phyloP scores from a whole-genome alignment of 2,797 vertebrate genomes.

The Dipus sagitta region DNA sequence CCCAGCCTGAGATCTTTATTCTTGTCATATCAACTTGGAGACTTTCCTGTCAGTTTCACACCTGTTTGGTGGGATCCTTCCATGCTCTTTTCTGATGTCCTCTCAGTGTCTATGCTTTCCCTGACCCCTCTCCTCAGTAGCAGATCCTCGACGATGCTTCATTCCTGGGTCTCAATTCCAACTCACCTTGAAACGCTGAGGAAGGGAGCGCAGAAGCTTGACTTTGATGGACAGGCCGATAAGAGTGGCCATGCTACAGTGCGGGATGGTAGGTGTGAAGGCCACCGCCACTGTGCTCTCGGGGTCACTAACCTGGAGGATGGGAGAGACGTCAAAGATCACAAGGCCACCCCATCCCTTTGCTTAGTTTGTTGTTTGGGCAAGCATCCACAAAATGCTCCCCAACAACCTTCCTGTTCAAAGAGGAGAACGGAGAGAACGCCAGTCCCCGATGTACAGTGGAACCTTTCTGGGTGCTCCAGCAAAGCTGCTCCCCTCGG shows the following conservation, averaged over 20 bases:
- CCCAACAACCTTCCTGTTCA: not conserved
- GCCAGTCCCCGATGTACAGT: not conserved
- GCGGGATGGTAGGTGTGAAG: constrained; percentile 96
- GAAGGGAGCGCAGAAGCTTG: constrained; percentile 94
- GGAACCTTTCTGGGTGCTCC: not conserved
- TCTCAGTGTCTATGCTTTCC: not conserved
- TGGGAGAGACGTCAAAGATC: not conserved
- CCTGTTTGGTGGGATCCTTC: not conserved
- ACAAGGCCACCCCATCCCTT: not conserved
- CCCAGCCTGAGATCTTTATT: not conserved
- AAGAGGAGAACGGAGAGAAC: not conserved
- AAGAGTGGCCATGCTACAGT: constrained; percentile 97
- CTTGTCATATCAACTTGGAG: not conserved
- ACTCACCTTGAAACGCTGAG: constrained; percentile 93
- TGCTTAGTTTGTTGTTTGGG: not conserved
- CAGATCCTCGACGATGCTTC: not conserved
- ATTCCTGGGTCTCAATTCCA: accelerated
- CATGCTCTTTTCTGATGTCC: not conserved
- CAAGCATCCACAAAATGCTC: not conserved
- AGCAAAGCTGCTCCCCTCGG: not conserved
- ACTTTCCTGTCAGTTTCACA: constrained; percentile 3
- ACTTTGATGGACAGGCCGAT: constrained; percentile 97
- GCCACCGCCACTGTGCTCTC: constrained; percentile 90
- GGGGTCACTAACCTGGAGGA: constrained; percentile 88
- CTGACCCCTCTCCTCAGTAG: not conserved